A percentile compares a stretch with the other conserved stretches of the same genome.
Conservation (phyloP, 2,888 invertebrate species). For the Agapostemon virescens region DNA sequence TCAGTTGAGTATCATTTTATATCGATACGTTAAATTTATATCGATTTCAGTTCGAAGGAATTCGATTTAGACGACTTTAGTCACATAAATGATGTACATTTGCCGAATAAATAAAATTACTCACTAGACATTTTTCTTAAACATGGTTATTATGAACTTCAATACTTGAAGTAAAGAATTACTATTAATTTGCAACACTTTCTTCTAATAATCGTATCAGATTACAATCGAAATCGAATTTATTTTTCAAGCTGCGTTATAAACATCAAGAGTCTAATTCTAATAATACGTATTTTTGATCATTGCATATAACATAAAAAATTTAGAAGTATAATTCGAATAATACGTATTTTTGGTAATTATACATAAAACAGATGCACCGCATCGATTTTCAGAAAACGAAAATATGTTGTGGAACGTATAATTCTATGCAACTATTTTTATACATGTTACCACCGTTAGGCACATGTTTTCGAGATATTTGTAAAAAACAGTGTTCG, state of each 20-base stretch:
- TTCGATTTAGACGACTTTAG: not conserved
- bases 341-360: no score
- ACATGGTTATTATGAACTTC: not conserved
- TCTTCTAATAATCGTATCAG: not conserved
- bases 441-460: no score
- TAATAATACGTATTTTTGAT: not conserved
- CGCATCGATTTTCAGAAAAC: no score
- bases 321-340: no score
- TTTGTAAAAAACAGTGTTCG: no score
- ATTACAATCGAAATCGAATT: not conserved
- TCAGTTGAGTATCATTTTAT: no score
- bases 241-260: not conserved
- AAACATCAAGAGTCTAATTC: not conserved
- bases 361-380: no score
- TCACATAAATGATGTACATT: not conserved
- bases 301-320: no score
- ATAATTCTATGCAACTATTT: no score
- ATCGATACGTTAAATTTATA: no score
- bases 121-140: not conserved
- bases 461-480: no score
- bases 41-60: conserved; percentile 2
- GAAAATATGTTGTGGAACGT: no score
- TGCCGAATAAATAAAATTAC: not conserved
- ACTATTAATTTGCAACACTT: not conserved
- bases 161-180: not conserved